phyloP scores from a whole-genome alignment of 2,113 vertebrate genomes.

The Halcyon malimbica region DNA sequence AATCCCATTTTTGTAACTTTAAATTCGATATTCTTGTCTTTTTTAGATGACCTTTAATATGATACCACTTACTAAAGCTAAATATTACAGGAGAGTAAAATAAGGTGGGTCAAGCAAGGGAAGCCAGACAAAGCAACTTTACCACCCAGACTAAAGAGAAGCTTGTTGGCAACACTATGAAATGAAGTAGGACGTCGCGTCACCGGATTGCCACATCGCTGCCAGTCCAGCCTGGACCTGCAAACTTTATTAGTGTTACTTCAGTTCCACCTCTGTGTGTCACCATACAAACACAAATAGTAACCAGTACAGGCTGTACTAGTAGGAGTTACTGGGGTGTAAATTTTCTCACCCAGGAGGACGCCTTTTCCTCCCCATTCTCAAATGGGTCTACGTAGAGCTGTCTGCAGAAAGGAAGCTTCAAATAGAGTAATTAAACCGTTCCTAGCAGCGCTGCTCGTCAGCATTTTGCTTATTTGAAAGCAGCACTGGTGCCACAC shows the following conservation, averaged over 20 bases:
- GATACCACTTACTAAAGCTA: background rate
- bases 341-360: background rate
- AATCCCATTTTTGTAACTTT: background rate
- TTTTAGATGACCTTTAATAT: background rate
- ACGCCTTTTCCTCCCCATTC: background rate
- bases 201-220: background rate
- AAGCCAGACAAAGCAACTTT: background rate
- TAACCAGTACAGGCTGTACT: background rate
- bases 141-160: rapidly evolving
- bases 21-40: background rate
- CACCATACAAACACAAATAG: background rate
- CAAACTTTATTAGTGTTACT: background rate
- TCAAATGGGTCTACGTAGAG: background rate
- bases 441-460: background rate
- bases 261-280: background rate
- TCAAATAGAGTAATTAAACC: background rate
- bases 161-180: background rate
- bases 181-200: background rate
- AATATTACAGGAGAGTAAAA: background rate
- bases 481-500: background rate
- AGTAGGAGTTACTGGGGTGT: background rate
- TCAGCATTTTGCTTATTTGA: background rate
- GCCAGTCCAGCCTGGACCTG: background rate
- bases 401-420: rapidly evolving
- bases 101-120: background rate